Evolutionary conservation across 2,888 invertebrate genomes (phyloP).

Genomic region (Hyposoter didymator): DNA sequence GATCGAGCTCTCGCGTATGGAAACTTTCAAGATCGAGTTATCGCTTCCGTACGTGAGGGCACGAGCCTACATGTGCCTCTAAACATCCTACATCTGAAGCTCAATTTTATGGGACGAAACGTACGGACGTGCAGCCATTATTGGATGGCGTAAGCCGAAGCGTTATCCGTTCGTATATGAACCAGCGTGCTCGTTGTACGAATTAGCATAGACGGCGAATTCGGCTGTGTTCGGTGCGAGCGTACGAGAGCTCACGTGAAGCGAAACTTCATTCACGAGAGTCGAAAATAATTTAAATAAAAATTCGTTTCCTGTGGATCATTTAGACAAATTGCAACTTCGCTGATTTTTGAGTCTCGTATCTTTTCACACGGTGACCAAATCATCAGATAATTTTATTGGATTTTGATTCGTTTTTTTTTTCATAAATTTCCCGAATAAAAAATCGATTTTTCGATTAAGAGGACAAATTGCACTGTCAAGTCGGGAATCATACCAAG

Average conservation of each 20-base stretch:
- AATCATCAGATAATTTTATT: neutral
- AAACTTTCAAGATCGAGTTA: constrained; percentile 52
- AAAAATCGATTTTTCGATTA: neutral
- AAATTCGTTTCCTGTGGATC: no score
- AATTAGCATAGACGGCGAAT: constrained; percentile 46
- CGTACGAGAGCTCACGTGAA: constrained; percentile 6
- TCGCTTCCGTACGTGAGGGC: constrained; percentile 50
- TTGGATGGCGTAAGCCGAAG: constrained; percentile 34
- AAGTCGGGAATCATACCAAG: neutral
- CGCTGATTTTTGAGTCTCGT: neutral
- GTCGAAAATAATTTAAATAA: neutral
- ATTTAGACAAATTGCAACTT: neutral
- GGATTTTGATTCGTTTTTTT: neutral
- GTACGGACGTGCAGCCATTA: constrained; percentile 24
- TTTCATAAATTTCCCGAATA: neutral
- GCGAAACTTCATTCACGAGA: neutral
- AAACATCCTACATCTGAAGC: neutral
- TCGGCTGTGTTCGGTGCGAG: constrained; percentile 17
- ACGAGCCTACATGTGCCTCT: constrained; percentile 36
- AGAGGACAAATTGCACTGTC: neutral
- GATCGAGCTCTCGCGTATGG: constrained; percentile 47
- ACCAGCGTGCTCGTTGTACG: constrained; percentile 29
- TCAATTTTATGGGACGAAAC: constrained; percentile 15
- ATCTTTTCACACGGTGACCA: neutral
- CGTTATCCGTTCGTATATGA: constrained; percentile 21